Conservation (phyloP, 2,797 vertebrate genomes). For the Labeo calbasu region DNA sequence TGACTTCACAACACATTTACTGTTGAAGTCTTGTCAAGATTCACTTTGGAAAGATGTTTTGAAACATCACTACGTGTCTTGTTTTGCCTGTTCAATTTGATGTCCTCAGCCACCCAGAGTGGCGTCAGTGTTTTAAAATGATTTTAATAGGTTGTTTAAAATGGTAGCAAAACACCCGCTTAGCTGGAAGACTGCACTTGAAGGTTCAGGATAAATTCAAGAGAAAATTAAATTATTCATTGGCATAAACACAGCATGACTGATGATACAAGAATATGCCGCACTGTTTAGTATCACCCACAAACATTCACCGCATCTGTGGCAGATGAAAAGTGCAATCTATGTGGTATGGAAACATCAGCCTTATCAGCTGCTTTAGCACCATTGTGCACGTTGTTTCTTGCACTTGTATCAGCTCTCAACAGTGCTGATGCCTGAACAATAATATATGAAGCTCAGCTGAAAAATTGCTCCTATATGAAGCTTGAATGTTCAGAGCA, state of each 20-base stretch:
- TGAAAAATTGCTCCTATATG: slow-evolving; percentile 22
- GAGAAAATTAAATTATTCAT: slow-evolving; percentile 5
- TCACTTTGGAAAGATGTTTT: slow-evolving; percentile 8
- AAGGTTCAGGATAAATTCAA: slow-evolving; percentile 13
- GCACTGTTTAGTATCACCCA: slow-evolving; percentile 11
- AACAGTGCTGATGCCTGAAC: background rate
- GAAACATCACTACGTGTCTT: background rate
- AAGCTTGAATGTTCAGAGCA: background rate
- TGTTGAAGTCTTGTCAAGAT: background rate
- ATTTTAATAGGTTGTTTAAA: slow-evolving; percentile 21
- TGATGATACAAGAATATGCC: slow-evolving; percentile 8
- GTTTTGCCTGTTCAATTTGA: background rate
- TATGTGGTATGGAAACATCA: background rate
- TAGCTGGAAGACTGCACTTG: slow-evolving; percentile 13
- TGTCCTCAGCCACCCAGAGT: slow-evolving; percentile 18
- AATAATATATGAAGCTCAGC: slow-evolving; percentile 6
- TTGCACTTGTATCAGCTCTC: background rate
- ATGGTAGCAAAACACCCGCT: slow-evolving; percentile 18
- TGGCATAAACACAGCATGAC: background rate
- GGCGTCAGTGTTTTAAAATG: slow-evolving; percentile 22
- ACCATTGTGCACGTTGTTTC: background rate
- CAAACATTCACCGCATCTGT: slow-evolving; percentile 11
- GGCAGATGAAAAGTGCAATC: background rate
- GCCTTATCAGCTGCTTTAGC: background rate
- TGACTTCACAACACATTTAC: background rate